A percentile compares a stretch with the other conserved stretches of the same genome.
Conservation (phyloP, 2,888 invertebrate genomes). For the Nephrotoma flavescens region DNA sequence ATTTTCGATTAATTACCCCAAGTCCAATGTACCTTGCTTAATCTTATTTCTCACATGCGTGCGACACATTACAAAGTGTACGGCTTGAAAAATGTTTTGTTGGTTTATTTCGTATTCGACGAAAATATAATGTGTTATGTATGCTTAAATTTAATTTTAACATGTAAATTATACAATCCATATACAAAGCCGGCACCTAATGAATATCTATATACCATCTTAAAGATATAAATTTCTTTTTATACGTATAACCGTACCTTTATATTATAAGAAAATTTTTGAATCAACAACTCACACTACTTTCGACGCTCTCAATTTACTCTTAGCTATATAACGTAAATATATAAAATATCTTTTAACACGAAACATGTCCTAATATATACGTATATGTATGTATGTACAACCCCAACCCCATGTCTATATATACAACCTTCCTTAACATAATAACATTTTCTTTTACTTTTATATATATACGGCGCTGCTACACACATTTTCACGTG, state of each 20-base stretch:
- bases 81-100: background rate
- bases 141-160: background rate
- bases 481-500: background rate
- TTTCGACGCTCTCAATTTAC: background rate
- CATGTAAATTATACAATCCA: background rate
- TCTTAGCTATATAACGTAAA: background rate
- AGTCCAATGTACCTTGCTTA: background rate
- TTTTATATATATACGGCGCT: background rate
- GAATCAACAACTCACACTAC: background rate
- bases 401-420: background rate
- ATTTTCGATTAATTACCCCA: background rate
- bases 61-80: background rate
- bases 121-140: background rate
- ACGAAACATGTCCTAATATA: background rate
- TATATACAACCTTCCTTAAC: background rate
- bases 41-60: background rate
- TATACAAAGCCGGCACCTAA: background rate
- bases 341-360: background rate
- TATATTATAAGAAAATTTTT: background rate
- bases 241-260: background rate
- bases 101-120: background rate
- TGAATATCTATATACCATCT: background rate
- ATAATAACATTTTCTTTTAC: background rate
- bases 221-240: background rate
- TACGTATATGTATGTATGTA: background rate